These are phyloP conservation scores for Taxidea taxus DNA, from an alignment of 2,113 vertebrate genomes.

Conservation along the genomic window DNA sequence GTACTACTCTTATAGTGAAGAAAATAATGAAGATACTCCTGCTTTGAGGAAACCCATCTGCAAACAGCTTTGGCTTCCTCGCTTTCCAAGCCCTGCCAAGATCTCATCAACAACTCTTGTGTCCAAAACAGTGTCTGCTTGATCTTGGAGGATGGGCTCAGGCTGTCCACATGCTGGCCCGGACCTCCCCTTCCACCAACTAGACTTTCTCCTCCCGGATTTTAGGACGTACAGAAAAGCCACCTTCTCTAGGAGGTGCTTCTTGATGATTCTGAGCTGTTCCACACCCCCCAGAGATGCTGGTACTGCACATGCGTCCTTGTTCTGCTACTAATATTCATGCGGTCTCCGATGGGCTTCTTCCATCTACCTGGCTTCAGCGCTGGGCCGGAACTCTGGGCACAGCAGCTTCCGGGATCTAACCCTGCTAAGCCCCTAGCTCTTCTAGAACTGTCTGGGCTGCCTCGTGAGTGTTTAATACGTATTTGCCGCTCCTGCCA, in stretches of 20 bases:
- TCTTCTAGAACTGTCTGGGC: background rate
- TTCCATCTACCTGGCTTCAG: background rate
- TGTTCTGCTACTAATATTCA: accelerated
- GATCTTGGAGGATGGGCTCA: background rate
- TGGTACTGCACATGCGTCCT: background rate
- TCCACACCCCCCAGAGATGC: accelerated
- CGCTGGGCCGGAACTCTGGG: background rate
- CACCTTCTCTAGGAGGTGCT: background rate
- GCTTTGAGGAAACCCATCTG: background rate
- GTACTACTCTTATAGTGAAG: background rate
- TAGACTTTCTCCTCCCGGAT: background rate
- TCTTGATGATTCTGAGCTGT: background rate
- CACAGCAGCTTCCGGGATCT: background rate
- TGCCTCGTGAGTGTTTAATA: background rate
- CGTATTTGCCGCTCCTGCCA: background rate
- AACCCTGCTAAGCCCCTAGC: background rate
- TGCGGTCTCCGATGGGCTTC: background rate
- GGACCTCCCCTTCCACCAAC: background rate
- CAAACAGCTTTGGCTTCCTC: background rate
- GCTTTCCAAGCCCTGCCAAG: background rate
- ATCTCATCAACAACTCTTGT: background rate
- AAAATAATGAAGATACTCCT: background rate
- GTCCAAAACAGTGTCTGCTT: background rate
- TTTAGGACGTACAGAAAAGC: background rate
- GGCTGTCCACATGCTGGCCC: background rate